Conservation (phyloP, 2,113 vertebrate genomes). For the Podarcis muralis region DNA sequence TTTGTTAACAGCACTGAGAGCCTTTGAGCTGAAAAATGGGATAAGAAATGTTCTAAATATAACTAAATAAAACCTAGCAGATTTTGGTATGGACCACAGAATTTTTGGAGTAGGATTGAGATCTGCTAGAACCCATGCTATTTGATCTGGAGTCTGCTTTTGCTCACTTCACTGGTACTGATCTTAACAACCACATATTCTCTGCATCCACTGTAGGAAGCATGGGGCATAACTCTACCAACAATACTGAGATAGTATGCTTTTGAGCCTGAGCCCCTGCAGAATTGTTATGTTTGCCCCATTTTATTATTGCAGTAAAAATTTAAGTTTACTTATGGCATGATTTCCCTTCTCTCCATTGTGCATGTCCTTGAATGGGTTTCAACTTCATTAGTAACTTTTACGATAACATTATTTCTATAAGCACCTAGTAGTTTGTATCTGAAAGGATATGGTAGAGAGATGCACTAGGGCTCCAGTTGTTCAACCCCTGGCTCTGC, state of each 20-base stretch:
- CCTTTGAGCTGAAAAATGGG: background rate
- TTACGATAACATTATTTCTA: background rate
- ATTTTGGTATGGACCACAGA: background rate
- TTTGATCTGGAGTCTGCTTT: background rate
- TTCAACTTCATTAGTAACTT: background rate
- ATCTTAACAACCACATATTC: background rate
- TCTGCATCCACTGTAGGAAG: background rate
- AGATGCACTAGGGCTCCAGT: too few relatives aligned
- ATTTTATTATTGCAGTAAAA: background rate
- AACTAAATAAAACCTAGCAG: background rate
- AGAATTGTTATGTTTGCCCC: background rate
- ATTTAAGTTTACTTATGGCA: background rate
- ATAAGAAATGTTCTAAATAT: background rate
- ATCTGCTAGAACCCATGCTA: background rate
- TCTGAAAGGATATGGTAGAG: too few relatives aligned
- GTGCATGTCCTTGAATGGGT: background rate
- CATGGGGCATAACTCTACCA: background rate
- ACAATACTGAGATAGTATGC: background rate
- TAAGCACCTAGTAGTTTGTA: background rate
- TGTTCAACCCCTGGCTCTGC: too few relatives aligned
- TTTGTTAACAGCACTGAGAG: background rate
- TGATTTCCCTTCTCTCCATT: background rate
- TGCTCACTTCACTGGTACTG: background rate
- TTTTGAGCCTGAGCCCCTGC: background rate
- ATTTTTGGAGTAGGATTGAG: background rate